Evolutionary conservation across 2,797 vertebrate genomes (phyloP), one percentile per base, ranked within the genome.

Genomic region (Crenichthys baileyi): DNA sequence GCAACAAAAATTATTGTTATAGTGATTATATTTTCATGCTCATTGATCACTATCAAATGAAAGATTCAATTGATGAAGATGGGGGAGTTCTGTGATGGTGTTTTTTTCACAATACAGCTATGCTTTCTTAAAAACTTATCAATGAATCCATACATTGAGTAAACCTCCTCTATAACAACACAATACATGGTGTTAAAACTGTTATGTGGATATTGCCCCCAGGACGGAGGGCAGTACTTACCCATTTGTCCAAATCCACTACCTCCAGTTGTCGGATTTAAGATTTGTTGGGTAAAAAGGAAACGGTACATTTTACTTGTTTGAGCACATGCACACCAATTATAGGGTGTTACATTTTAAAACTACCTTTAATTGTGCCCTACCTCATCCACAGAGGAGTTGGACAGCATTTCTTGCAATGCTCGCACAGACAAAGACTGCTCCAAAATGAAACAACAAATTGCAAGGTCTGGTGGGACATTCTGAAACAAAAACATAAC

Each of bases 331-430:
- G 36, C 4, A 20, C 5, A 31, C n/a, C 20, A 0, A 7, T 24
- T 22, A 22, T 20, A 78, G 44, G 55, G 4, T 26, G 24, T 3
- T 7, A 16, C n/a, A 2, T 60, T 79, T 61, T 24, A 53, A 81
- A 7, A 41, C 24, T 26, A 29, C 22, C 16, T 72, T 48, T 36
- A 44, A 79, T 39, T 29, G 13, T 46, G 20, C 31, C 67, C 70
- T 74, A 95, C 95, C 92, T 95, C 95, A 72, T 95, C 93, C 7
- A 96, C 95, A 82, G 97, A 97, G 18, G 96, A 96, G 89, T 97
- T 97, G 72, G 97, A 96, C 85, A 99, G 83, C 97, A 99, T 99
- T 93, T 99, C 97, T 91, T 98, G 97, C 72, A 99, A 91, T 0
- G 97, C 97, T 36, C 97, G 95, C 16, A 98, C 97, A 0, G 97